Conservation (phyloP, 2,113 vertebrate species). For the Dissostichus mawsoni region DNA sequence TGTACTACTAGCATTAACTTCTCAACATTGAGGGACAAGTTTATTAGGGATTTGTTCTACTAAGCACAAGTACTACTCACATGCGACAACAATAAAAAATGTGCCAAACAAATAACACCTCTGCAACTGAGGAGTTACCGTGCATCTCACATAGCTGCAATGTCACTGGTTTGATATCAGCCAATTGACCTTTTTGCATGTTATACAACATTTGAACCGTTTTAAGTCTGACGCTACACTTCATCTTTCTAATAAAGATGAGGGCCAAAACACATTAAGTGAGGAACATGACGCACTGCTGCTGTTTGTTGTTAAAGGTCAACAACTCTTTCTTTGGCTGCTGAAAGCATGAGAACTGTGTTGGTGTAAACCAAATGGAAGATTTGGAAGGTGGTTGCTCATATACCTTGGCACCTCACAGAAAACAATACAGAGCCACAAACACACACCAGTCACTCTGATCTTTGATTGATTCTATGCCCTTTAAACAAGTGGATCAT, state of each 20-base stretch:
- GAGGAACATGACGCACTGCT: not conserved
- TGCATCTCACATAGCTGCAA: not conserved
- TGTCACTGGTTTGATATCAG: not conserved
- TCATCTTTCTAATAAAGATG: no score
- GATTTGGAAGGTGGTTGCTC: not conserved
- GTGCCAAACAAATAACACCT: no score
- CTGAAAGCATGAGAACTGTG: not conserved
- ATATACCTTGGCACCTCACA: not conserved
- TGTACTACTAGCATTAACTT: not conserved
- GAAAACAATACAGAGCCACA: not conserved
- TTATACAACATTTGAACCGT: not conserved
- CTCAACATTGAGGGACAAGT: not conserved
- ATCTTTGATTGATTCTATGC: conserved; percentile 65
- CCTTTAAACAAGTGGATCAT: conserved; percentile 66
- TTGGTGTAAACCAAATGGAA: not conserved
- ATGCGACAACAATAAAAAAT: not conserved
- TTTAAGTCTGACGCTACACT: no score
- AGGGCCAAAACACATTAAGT: not conserved
- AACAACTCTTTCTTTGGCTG: not conserved
- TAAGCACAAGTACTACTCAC: not conserved
- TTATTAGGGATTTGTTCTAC: not conserved
- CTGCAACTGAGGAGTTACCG: not conserved
- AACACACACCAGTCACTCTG: conserved; percentile 34
- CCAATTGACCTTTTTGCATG: not conserved
- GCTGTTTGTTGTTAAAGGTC: not conserved